Base-by-base conservation (phyloP, 2,888 invertebrate genomes). In the Cryptocheilus praepositus region DNA sequence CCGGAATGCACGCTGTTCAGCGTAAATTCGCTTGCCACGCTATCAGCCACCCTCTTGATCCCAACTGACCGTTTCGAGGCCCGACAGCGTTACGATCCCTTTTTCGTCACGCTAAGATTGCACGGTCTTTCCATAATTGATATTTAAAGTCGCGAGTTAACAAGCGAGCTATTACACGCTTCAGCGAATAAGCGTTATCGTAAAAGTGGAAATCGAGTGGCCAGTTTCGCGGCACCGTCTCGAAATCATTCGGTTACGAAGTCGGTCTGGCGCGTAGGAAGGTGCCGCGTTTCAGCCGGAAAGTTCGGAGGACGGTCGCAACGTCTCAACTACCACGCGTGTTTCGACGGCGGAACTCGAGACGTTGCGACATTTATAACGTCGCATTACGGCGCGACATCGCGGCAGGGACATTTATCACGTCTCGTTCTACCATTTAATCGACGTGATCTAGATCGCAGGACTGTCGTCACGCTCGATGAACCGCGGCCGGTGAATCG, bases 61-160 rank as follows among this genome's bases (percentile, higher is more conserved):
- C 4, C 36, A 11, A 36, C 36, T 8, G 36, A 11, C 8, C 36
- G 13, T 11, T 36, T 36, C 8, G 11, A 36, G 3, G 3, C 36
- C 11, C 36, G 8, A 11, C 36, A 7, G 8, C 36, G 4, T 36
- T 36, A 36, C 36, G 36, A 36, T 36, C 36, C 36, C 36, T 36
- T 36, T 36, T 11, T 56, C 45, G 52, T 57, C 62, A 18, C 25
- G 18, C 18, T 13, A 21, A 3, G 16, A 25, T 19, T 15, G 49
- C 3, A 4, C n/a, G 36, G 43, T 56, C 51, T 62, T 62, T 56
- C 56, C 62, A 62, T 62, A 66, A 66, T 66, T 66, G 56, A 66
- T 21, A 66, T 67, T 70, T 76, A 73, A 76, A 73, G 70, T 60
- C 61, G 8, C 65, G 64, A 65, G 64, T 66, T 53, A 43, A n/a